Evolutionary conservation across 2,888 invertebrate genomes (phyloP).

Genomic region (Stratiomys singularior): DNA sequence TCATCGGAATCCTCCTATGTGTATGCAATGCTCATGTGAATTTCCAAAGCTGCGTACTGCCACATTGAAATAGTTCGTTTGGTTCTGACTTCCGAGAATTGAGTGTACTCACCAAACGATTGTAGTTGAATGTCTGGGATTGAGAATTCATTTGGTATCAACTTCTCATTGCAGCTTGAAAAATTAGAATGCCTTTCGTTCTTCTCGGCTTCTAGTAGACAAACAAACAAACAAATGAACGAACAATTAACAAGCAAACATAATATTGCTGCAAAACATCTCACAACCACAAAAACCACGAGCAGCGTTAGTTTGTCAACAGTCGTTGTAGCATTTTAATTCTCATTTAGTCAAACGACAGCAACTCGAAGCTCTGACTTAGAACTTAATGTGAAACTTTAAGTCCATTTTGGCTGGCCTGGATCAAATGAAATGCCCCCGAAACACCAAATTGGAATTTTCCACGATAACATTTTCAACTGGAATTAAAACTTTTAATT

Average conservation of each 20-base stretch:
- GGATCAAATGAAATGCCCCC: conserved; percentile 38
- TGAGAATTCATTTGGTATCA: too few relatives aligned
- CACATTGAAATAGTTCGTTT: too few relatives aligned
- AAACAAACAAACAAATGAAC: neutral
- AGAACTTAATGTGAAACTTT: conserved; percentile 31
- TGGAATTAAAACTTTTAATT: conserved; percentile 56
- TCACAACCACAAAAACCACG: conserved; percentile 1
- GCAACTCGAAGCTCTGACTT: neutral
- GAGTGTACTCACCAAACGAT: too few relatives aligned
- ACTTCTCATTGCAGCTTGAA: too few relatives aligned
- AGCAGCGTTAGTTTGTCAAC: conserved; percentile 9
- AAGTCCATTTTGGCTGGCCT: conserved; percentile 31
- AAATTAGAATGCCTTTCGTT: too few relatives aligned
- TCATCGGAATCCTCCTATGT: too few relatives aligned
- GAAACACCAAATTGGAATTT: conserved; percentile 41
- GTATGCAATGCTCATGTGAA: too few relatives aligned
- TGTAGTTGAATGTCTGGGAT: too few relatives aligned
- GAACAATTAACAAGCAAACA: neutral
- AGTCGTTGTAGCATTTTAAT: conserved; percentile 33
- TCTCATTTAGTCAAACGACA: conserved; percentile 5
- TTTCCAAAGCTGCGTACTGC: too few relatives aligned
- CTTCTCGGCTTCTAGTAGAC: too few relatives aligned
- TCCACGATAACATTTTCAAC: conserved; percentile 52
- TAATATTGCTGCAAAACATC: neutral
- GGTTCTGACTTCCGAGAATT: too few relatives aligned